Evolutionary conservation across 2,797 vertebrate species (phyloP), one percentile per base, ranked within the genome.

Genomic region (Hydrocynus forskahlii): DNA sequence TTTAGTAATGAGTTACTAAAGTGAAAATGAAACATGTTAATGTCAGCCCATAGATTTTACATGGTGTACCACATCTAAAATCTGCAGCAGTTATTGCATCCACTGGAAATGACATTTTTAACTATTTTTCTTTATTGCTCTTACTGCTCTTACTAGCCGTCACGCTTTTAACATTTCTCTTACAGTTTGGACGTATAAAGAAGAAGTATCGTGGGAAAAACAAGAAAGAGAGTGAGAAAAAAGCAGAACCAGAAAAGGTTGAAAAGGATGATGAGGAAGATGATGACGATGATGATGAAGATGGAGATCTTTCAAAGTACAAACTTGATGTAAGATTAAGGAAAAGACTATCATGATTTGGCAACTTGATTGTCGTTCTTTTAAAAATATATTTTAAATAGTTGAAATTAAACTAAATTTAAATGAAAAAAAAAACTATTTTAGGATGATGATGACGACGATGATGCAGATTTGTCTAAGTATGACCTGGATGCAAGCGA

Each of bases 101-200:
- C 2, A 7, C 43, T 45, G 43, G 43, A 45, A 45, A 9, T 45
- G 0, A 45, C 35, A 35, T 2, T 35, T 35, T 8, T 45, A 45
- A 45, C 35, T 35, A 9, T 45, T 45, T 54, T 54, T 54, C 2
- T 5, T 14, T 43, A 2, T 6, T 43, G 2, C 43, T 43, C 5
- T 43, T 43, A 43, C 1, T 35, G 35, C 35, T 35, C 35, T 35
- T 35, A 48, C 45, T 48, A 48, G 12, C 12, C 2, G 21, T 54
- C 14, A 52, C 35, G 21, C 43, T 38, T 35, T 23, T 76, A 2
- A 52, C 48, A 14, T 64, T 14, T 40, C 50, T 75, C 0, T 73
- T 3, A 69, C 86, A 99, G 97, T 99, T 99, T 94, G 98, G 98
- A 7, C 95, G 98, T 85, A 99, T 99, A 92, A 99, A 99, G 96